A percentile compares a stretch with the other conserved stretches of the same genome.
Conservation (phyloP, 2,888 invertebrate genomes). For the Pogonocherus hispidulus region DNA sequence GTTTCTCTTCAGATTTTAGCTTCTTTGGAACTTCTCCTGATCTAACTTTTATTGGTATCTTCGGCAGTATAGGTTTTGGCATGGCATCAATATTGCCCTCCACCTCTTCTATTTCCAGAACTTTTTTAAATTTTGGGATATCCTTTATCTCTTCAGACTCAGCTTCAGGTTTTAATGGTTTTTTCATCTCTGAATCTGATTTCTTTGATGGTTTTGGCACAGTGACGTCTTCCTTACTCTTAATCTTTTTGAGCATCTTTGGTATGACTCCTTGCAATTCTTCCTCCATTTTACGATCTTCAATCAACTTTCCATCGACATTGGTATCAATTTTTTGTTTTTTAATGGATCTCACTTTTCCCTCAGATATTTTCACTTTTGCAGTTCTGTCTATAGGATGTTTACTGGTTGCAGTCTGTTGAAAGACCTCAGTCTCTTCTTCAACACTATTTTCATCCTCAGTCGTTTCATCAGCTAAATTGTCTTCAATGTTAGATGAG, state of each 20-base stretch:
- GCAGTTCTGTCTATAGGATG: slow-evolving; percentile 33
- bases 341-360: too few species aligned
- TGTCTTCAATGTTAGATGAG: neutral
- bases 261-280: neutral
- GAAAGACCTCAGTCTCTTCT: slow-evolving; percentile 27
- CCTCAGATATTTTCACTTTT: slow-evolving; percentile 14
- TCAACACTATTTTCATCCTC: slow-evolving; percentile 10
- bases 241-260: neutral
- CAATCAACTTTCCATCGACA: neutral
- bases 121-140: slow-evolving; percentile 24
- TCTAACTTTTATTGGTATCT: slow-evolving; percentile 9
- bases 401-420: slow-evolving; percentile 23
- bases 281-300: neutral
- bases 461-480: too few species aligned
- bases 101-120: too few species aligned
- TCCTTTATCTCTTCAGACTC: slow-evolving; percentile 12
- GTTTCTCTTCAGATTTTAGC: neutral
- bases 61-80: slow-evolving; percentile 7
- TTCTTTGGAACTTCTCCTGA: neutral
- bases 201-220: neutral
- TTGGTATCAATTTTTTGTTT: slow-evolving; percentile 40
- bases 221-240: neutral
- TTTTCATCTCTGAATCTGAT: neutral
- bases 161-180: neutral
- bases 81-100: too few species aligned